A percentile compares a stretch with the other conserved stretches of the same genome.
These are phyloP conservation scores for Zosterops hypoxanthus DNA, from an alignment of 2,113 vertebrate genomes.

Conservation along the genomic window DNA sequence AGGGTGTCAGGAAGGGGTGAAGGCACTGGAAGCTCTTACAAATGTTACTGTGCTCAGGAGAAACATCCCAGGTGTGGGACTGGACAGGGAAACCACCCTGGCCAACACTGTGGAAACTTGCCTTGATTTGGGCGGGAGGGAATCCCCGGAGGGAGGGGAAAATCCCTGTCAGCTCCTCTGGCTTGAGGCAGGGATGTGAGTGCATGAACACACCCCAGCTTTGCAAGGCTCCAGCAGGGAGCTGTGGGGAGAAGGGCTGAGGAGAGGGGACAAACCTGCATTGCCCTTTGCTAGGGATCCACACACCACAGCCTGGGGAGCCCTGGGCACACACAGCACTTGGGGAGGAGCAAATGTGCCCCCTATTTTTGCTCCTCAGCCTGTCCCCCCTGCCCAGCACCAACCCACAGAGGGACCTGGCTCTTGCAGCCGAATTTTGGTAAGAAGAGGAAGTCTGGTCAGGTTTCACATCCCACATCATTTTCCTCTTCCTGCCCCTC, in stretches of 20 bases:
- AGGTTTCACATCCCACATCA: neutral
- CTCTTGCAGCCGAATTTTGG: neutral
- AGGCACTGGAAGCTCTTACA: neutral
- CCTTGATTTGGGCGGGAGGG: neutral
- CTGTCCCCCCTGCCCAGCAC: neutral
- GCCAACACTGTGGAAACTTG: accelerated
- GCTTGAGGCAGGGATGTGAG: neutral
- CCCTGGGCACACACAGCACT: neutral
- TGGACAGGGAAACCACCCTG: neutral
- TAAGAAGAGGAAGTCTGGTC: neutral
- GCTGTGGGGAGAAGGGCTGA: neutral
- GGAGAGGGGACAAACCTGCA: accelerated
- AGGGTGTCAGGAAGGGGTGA: neutral
- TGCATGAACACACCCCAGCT: neutral
- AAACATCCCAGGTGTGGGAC: neutral
- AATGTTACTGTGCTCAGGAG: accelerated
- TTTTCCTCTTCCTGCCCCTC: neutral
- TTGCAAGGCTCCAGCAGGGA: neutral
- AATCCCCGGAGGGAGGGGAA: neutral
- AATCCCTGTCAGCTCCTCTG: neutral
- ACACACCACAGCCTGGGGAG: neutral
- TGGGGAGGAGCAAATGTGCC: neutral
- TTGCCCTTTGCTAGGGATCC: neutral
- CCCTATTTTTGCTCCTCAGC: neutral
- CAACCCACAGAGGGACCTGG: neutral